Evolutionary conservation across 2,888 invertebrate species (phyloP), one percentile per base, ranked within the genome.

Genomic region (Leptinotarsa rubiginosa): DNA sequence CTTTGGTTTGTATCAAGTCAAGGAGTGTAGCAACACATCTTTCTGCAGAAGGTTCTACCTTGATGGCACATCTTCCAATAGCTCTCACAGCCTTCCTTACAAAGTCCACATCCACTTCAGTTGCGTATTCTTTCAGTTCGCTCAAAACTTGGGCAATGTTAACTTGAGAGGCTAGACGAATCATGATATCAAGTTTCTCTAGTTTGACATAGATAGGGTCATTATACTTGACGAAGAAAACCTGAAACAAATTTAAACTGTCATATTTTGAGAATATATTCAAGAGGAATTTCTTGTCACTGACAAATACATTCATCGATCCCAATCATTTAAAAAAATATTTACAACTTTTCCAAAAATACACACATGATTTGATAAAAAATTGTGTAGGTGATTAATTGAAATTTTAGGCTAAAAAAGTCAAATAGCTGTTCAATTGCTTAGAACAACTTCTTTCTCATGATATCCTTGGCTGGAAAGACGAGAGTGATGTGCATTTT

Each of bases 151-250:
- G 99, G 1, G 98, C 96, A 83, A 99, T 99, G 88, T 99, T 99
- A 18, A 96, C 94, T 87, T 99, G 98, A 64, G 97, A 97, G 18
- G 99, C 99, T 81, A 99, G 90, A 18, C 99, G 93, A 84, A 99
- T 99, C 99, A 99, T 99, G 74, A 99, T 99, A 87, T 99, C 99
- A 83, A 99, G 86, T 87, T 99, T 99, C 88, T 99, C 99, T 77
- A 99, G 90, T 87, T 99, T 99, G 62, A 99, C 99, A 88, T 99
- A 99, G 87, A 99, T 99, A 0, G 99, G 99, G 89, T 99, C 99
- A 88, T 99, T 99, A 90, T 99, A 99, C 86, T 99, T 99, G 52
- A 99, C 99, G 88, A 99, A 99, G 90, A 99, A 99, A 70, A 94
- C 93, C 91, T 91, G 84, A 0, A 72, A 82, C 18, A 20, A 47